Percentiles rank a stretch among this genome's conserved stretches.
Evolutionary conservation across 2,888 invertebrate species (phyloP).

Genomic region (Philaethria dido): DNA sequence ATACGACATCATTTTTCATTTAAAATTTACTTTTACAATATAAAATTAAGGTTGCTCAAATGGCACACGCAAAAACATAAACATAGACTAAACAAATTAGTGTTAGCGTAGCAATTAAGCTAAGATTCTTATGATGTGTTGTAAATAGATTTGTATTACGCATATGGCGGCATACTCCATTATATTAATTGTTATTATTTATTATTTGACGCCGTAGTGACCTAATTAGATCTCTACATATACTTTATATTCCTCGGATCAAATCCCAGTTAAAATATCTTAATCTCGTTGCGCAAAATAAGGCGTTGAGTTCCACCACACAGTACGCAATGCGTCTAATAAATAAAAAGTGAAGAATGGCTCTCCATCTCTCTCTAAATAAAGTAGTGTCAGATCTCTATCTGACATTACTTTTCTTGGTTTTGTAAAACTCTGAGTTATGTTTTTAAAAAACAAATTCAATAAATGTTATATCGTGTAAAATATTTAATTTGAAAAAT

Average conservation of each 20-base stretch:
- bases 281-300: not conserved
- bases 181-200: not conserved
- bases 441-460: too few relatives aligned
- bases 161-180: not conserved
- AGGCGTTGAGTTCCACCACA: not conserved
- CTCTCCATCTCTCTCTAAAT: too few relatives aligned
- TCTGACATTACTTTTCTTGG: too few relatives aligned
- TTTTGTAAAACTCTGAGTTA: too few relatives aligned
- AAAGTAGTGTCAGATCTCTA: too few relatives aligned
- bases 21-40: not conserved
- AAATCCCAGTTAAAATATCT: too few relatives aligned
- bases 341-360: too few relatives aligned
- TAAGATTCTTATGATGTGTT: too few relatives aligned
- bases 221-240: not conserved
- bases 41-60: not conserved
- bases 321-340: not conserved
- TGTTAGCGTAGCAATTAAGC: not conserved
- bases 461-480: not conserved
- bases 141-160: too few relatives aligned
- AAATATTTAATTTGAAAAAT: not conserved
- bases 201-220: not conserved
- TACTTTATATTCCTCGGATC: not conserved
- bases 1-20: slow-evolving; percentile 4
- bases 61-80: not conserved
- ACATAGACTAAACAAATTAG: not conserved